A percentile compares a stretch with the other conserved stretches of the same genome.
Evolutionary conservation across 92 coral and sea anemone genomes (phyloP).

Genomic region (Palythoa heliodiscus): DNA sequence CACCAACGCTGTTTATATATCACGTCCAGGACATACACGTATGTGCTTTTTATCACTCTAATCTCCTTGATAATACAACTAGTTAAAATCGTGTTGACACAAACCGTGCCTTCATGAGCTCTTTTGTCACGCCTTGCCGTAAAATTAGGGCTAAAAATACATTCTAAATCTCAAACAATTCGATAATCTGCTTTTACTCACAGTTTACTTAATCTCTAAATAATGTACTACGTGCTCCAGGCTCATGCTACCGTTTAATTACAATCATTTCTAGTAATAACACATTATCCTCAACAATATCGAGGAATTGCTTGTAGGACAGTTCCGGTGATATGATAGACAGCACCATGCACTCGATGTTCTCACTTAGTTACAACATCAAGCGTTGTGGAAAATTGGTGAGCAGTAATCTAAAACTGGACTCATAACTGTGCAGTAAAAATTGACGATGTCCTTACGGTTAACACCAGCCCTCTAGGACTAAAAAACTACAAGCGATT

Average conservation of each 20-base stretch:
- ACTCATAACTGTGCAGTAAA: too few relatives aligned
- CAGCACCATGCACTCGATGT: too few relatives aligned
- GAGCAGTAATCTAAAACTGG: too few relatives aligned
- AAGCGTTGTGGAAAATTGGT: too few relatives aligned
- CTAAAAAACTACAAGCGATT: too few relatives aligned
- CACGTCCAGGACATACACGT: background rate
- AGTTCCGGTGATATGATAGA: too few relatives aligned
- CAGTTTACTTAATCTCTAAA: background rate
- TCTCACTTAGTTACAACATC: too few relatives aligned
- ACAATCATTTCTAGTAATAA: background rate
- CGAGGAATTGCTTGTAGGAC: too few relatives aligned
- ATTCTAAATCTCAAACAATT: background rate
- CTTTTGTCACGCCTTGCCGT: conserved; percentile 1
- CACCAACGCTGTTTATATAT: too few relatives aligned
- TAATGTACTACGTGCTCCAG: conserved; percentile 5
- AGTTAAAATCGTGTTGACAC: background rate
- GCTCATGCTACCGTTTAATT: background rate
- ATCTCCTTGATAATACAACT: background rate
- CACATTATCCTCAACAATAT: too few relatives aligned
- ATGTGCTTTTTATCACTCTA: background rate
- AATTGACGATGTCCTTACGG: too few relatives aligned
- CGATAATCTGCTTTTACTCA: background rate
- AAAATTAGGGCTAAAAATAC: background rate
- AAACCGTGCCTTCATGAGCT: background rate
- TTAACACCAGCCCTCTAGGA: too few relatives aligned